Evolutionary conservation across 2,888 invertebrate genomes (phyloP).

Genomic region (Gryllus longicercus): DNA sequence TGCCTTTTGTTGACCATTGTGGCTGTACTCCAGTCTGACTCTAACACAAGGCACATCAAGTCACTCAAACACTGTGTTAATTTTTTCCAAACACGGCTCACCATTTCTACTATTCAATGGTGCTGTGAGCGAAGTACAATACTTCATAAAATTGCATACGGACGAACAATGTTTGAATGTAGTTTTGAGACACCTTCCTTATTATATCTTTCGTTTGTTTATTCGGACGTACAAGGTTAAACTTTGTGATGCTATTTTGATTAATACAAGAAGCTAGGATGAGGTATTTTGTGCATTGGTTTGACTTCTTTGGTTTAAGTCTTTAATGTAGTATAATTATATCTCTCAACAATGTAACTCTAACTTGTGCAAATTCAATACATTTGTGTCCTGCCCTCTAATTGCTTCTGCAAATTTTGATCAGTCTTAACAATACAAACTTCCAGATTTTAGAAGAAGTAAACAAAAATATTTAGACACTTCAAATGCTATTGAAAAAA

Average conservation of each 20-base stretch:
- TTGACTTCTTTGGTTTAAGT: constrained; percentile 18
- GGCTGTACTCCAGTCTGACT: constrained; percentile 8
- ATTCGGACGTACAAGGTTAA: constrained; percentile 25
- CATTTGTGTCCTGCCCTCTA: not conserved
- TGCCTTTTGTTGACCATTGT: not conserved
- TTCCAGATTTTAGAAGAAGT: not conserved
- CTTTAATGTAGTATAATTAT: constrained; percentile 22
- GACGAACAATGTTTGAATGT: constrained; percentile 2
- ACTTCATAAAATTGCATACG: not conserved
- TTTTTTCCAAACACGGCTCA: not conserved
- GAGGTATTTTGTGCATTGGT: constrained; percentile 32
- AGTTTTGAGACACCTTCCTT: not conserved
- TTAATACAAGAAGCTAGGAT: constrained; percentile 23
- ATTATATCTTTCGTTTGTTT: not conserved
- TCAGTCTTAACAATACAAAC: not conserved
- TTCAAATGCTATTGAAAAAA: too few species aligned
- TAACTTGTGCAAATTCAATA: constrained; percentile 18
- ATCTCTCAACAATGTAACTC: not conserved
- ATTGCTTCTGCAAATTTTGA: not conserved
- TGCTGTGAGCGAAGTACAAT: not conserved
- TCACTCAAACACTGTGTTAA: not conserved
- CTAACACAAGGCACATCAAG: constrained; percentile 11
- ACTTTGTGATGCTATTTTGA: constrained; percentile 3
- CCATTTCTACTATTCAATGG: not conserved
- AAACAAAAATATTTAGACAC: too few species aligned